phyloP scores from a whole-genome alignment of 2,113 vertebrate species.

The Trochalopteron elliotii region DNA sequence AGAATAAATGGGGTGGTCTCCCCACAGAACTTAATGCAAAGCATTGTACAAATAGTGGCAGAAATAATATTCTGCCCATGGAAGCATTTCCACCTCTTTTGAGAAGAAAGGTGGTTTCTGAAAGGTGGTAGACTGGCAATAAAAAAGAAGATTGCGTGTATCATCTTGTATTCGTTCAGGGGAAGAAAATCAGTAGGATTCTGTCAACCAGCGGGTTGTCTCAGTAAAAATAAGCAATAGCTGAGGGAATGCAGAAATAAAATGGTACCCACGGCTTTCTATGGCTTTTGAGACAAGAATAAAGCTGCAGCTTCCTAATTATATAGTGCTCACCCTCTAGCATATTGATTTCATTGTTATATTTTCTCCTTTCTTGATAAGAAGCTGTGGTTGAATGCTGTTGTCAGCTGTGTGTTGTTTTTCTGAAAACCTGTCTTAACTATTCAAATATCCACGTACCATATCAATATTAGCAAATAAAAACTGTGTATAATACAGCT shows the following conservation, averaged over 20 bases:
- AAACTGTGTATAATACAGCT: neutral
- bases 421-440: neutral
- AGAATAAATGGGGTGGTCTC: neutral
- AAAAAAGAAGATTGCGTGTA: neutral
- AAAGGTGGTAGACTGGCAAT: neutral
- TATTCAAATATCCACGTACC: neutral
- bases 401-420: neutral
- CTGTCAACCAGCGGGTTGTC: neutral
- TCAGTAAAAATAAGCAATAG: neutral
- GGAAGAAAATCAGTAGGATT: conserved; percentile 9
- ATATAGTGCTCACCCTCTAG: neutral
- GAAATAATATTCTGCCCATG: neutral
- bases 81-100: neutral
- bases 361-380: neutral
- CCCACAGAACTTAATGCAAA: neutral
- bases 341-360: neutral
- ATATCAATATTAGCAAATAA: neutral
- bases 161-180: neutral
- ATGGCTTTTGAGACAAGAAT: conserved; percentile 8
- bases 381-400: neutral
- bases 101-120: neutral
- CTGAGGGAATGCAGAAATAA: neutral
- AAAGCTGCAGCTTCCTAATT: conserved; percentile 29
- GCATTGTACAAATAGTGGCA: neutral
- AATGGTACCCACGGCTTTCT: neutral